Percentiles rank a stretch among this genome's conserved stretches.
Conservation (phyloP, 2,113 vertebrate species). For the Zosterops hypoxanthus region DNA sequence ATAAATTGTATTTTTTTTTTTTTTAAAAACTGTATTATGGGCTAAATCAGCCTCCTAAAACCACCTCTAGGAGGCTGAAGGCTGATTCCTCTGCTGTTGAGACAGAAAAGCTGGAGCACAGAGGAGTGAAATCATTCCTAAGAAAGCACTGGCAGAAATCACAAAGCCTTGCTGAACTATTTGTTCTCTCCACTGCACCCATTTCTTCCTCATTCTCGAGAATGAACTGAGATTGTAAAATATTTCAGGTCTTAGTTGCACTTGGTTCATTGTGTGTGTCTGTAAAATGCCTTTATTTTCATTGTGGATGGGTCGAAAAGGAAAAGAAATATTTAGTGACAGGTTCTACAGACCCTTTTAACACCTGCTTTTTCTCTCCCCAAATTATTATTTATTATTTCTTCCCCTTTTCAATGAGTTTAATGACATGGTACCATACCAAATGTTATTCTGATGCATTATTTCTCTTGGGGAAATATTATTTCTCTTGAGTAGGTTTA, state of each 20-base stretch:
- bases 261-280: fast-evolving
- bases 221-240: background rate
- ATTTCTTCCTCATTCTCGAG: background rate
- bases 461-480: background rate
- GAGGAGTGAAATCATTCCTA: background rate
- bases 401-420: background rate
- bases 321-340: background rate
- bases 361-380: background rate
- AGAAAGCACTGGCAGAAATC: background rate
- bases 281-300: background rate
- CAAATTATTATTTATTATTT: background rate
- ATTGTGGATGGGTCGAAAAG: background rate
- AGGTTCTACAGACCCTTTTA: background rate
- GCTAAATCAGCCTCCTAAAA: background rate
- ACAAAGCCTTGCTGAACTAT: background rate
- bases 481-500: background rate
- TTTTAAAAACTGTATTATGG: background rate
- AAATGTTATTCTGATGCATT: background rate
- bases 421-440: background rate
- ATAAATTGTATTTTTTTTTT: background rate
- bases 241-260: background rate
- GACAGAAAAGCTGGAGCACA: background rate
- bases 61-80: background rate
- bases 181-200: background rate
- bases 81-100: background rate